These are phyloP conservation scores for Platerodrilus igneus DNA, from an alignment of 2,888 invertebrate genomes.

Conservation along the genomic window DNA sequence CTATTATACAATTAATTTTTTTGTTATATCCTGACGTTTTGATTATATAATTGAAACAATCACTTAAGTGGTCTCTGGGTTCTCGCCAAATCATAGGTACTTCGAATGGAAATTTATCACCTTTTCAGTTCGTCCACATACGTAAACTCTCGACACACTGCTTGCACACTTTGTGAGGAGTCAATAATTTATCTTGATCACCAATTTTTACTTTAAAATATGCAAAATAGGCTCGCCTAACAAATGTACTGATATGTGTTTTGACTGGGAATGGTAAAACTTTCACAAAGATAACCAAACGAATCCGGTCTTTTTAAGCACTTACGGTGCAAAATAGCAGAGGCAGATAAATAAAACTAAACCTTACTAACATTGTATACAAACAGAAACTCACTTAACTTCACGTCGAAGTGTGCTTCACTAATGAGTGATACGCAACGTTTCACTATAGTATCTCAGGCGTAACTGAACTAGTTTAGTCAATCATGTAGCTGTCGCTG, in stretches of 20 bases:
- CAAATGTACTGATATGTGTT: background rate
- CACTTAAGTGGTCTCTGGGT: background rate
- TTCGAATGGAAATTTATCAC: background rate
- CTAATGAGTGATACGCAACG: no score
- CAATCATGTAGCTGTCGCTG: no score
- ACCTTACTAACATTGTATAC: no score
- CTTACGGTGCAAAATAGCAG: background rate
- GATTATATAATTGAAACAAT: background rate
- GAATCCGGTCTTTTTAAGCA: background rate
- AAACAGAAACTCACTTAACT: no score
- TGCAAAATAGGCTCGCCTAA: background rate
- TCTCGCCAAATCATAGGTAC: no score
- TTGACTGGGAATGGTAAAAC: no score
- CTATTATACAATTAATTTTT: conserved; percentile 1
- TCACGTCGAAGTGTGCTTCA: no score
- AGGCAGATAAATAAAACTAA: no score
- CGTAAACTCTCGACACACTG: no score
- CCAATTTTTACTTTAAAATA: no score
- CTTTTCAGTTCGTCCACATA: background rate
- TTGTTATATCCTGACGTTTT: conserved; percentile 4
- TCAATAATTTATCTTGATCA: background rate
- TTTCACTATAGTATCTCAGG: no score
- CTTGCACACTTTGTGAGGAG: background rate
- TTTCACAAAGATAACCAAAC: background rate
- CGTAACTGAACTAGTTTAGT: no score